These are phyloP conservation scores for Halictus quadricinctus DNA, from an alignment of 2,888 invertebrate species.

Conservation along the genomic window DNA sequence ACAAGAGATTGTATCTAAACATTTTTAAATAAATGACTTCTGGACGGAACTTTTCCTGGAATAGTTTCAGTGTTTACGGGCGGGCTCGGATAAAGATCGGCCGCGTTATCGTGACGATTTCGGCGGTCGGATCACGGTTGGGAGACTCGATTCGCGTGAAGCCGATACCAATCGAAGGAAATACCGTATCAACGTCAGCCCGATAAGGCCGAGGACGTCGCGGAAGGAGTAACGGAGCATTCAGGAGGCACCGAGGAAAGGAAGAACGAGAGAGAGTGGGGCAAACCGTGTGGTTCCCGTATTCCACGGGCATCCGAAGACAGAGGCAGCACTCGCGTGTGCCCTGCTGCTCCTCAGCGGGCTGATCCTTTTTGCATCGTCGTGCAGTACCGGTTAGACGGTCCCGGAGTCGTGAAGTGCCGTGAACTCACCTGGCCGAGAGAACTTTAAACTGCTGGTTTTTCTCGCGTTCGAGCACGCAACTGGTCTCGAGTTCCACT, in stretches of 20 bases:
- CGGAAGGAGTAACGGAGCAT: conserved; percentile 57
- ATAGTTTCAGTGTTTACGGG: not conserved
- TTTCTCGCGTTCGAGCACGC: conserved; percentile 26
- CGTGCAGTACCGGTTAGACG: conserved; percentile 60
- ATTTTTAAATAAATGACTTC: too few species aligned
- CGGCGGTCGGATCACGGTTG: not conserved
- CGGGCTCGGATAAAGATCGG: not conserved
- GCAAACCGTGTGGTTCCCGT: conserved; percentile 58
- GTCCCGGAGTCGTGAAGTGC: conserved; percentile 46
- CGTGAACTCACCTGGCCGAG: conserved; percentile 36
- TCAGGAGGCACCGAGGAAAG: conserved; percentile 51
- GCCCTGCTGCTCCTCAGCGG: conserved; percentile 52
- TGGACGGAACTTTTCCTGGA: too few species aligned
- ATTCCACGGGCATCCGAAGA: conserved; percentile 50
- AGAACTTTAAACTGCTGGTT: conserved; percentile 30
- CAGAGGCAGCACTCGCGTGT: conserved; percentile 62
- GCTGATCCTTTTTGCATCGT: conserved; percentile 54
- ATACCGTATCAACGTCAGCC: conserved; percentile 5
- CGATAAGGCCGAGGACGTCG: conserved; percentile 29
- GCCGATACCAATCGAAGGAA: conserved; percentile 3
- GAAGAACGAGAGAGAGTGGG: conserved; percentile 42
- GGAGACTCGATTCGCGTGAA: not conserved
- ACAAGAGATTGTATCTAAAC: too few species aligned
- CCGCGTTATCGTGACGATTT: not conserved
- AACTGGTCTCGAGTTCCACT: conserved; percentile 37